Base-by-base conservation (phyloP, 2,113 vertebrate genomes). In the Pampusana beccarii region DNA sequence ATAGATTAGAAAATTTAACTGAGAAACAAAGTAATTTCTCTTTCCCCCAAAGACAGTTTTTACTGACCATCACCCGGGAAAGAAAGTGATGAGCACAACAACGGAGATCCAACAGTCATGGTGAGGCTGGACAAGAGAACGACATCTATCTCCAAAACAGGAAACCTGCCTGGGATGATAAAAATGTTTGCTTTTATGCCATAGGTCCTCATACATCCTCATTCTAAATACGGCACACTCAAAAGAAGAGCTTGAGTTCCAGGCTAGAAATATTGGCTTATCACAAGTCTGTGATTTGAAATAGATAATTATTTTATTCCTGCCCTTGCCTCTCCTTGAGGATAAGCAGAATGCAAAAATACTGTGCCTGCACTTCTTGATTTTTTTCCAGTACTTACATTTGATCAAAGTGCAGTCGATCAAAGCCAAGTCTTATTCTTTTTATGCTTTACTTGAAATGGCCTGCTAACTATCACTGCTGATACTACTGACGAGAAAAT, bases 341-440 rank as follows among this genome's bases (percentile, higher is more conserved):
- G 38, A 92, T 62, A 70, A 88, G 42, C 51, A 80, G 72, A 88
- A 65, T 42, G 13, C 33, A 88, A 66, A 95, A 94, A 78, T 11
- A 85, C 36, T 56, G 20, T 0, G 21, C 56, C 69, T 91, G 72
- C 65, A 78, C 36, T n/a, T 73, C 54, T 57, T 88, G 51, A 91
- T 77, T 80, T 83, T 50, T 44, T 74, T 60, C 64, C 85, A 94
- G 54, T 33, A 65, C 44, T 80, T 85, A 29, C 18, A 88, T 53
- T 48, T 84, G 77, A 96, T 95, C 83, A 92, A 95, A 95, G 78
- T 5, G 8, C 46, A 60, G 72, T 9, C 93, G 88, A 93, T 97
- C 93, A 97, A 96, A 96, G 86, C 38, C 38, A 88, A 83, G 60
- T 16, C 24, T 29, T 44, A 34, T 3, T 53, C 8, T 54, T 83